phyloP scores from a whole-genome alignment of 2,113 vertebrate species.

The Sus scrofa region T2T-Sscrofa CM000827.6:49381501-49382000 shows the following conservation, averaged over 20 bases:
- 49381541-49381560: not conserved
- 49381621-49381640: not conserved
- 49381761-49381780: not conserved
- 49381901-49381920: not conserved
- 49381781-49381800: not conserved
- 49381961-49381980: not conserved
- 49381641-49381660: not conserved
- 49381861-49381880: not conserved
- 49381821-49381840: not conserved
- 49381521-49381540: not conserved
- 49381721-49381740: not conserved
- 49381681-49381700: not conserved
- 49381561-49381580: not conserved
- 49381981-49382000: not conserved
- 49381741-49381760: not conserved
- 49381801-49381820: not conserved
- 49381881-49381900: not conserved
- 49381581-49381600: accelerated
- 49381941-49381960: not conserved
- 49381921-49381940: not conserved
- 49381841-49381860: not conserved
- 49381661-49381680: not conserved
- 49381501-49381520: not conserved
- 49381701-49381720: not conserved
- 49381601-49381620: not conserved